phyloP scores from a whole-genome alignment of 2,113 vertebrate species.

The Morone chrysops region DNA sequence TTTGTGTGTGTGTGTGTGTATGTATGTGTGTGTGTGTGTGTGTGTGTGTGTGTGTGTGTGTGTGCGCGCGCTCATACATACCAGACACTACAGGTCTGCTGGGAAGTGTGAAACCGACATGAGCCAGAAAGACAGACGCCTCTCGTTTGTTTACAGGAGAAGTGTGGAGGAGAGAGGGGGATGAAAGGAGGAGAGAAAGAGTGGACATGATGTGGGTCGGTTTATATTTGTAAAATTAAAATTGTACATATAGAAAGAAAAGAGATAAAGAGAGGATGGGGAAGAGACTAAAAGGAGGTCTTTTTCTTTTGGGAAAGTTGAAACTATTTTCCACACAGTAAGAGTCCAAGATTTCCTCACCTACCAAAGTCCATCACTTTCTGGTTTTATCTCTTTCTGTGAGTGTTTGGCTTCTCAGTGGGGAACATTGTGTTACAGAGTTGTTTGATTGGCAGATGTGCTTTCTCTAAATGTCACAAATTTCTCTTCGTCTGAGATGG shows the following conservation, averaged over 20 bases:
- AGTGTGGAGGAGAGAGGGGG: background rate
- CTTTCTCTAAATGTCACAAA: no score
- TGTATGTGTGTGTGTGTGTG: background rate
- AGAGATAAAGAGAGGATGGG: background rate
- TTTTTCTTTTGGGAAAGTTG: background rate
- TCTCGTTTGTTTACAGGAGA: constrained; percentile 23
- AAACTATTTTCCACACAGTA: constrained; percentile 20
- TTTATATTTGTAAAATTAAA: background rate
- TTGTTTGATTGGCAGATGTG: no score
- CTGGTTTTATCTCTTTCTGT: no score
- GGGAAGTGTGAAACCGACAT: constrained; percentile 36
- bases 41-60: background rate
- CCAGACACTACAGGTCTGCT: constrained; percentile 29
- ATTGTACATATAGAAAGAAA: background rate
- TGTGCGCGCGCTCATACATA: constrained; percentile 5
- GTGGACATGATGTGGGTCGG: background rate
- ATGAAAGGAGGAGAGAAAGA: background rate
- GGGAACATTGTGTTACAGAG: no score
- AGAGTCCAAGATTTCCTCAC: background rate
- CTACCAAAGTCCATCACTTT: no score
- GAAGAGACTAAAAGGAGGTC: background rate
- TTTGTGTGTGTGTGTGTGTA: background rate
- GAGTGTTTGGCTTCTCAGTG: no score
- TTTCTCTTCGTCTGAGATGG: no score
- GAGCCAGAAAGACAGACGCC: constrained; percentile 27